Percentiles rank a stretch among this genome's conserved stretches.
These are phyloP conservation scores for Blennius ocellaris DNA, from an alignment of 2,113 vertebrate species.

Conservation along the genomic window DNA sequence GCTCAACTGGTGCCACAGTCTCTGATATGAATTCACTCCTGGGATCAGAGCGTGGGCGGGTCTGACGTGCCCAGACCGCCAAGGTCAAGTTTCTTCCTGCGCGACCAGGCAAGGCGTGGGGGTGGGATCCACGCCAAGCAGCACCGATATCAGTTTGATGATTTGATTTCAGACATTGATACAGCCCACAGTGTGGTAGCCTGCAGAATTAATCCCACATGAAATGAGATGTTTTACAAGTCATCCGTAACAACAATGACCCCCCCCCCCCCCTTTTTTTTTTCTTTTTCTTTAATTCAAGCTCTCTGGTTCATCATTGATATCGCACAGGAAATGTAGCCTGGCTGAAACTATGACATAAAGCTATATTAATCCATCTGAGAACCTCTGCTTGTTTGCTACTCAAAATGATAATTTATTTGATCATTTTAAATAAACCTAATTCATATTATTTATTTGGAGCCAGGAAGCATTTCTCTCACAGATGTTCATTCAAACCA, in stretches of 20 bases:
- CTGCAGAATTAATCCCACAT: constrained; percentile 25
- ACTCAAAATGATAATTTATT: constrained; percentile 36
- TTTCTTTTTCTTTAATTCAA: constrained; percentile 67
- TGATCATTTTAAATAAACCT: constrained; percentile 43
- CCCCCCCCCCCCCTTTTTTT: constrained; percentile 28
- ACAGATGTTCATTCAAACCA: constrained; percentile 61
- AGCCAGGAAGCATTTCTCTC: constrained; percentile 61
- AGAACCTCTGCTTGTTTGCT: constrained; percentile 35
- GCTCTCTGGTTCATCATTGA: constrained; percentile 68
- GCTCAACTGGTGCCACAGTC: constrained; percentile 55
- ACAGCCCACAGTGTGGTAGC: not conserved
- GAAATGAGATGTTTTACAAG: constrained; percentile 26
- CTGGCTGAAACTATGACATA: constrained; percentile 68
- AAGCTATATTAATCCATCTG: constrained; percentile 56
- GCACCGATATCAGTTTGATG: constrained; percentile 24
- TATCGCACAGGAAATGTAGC: constrained; percentile 61
- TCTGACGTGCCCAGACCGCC: not conserved
- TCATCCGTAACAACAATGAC: constrained; percentile 33
- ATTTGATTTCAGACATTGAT: constrained; percentile 33
- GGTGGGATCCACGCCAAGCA: constrained; percentile 12
- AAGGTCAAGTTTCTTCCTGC: not conserved
- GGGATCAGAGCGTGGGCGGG: constrained; percentile 6
- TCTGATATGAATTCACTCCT: constrained; percentile 20
- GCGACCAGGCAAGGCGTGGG: not conserved
- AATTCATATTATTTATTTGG: constrained; percentile 56